phyloP scores from a whole-genome alignment of 2,888 invertebrate genomes.

The Ectobius pallidus region DNA sequence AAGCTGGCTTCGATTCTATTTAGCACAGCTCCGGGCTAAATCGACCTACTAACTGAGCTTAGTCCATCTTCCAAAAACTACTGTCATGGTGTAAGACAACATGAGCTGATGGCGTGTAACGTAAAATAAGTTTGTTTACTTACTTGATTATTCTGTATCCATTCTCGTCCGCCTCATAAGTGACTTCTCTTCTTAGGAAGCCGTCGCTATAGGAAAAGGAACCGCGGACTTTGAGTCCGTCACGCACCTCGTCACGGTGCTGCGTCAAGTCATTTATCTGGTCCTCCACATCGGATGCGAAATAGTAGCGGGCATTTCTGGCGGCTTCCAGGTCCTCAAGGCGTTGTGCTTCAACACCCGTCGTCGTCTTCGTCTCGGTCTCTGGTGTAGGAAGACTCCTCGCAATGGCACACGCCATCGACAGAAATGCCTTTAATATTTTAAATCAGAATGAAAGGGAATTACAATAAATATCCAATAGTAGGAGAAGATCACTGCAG shows the following conservation, averaged over 20 bases:
- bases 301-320: slow-evolving; percentile 57
- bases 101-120: too few relatives aligned
- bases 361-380: not conserved
- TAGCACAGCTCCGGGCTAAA: too few relatives aligned
- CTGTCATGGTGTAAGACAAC: too few relatives aligned
- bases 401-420: not conserved
- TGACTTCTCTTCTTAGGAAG: slow-evolving; percentile 60
- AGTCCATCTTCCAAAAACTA: too few relatives aligned
- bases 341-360: not conserved
- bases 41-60: too few relatives aligned
- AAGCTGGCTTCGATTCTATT: too few relatives aligned
- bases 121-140: too few relatives aligned
- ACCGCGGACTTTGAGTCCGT: slow-evolving; percentile 58
- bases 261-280: slow-evolving; percentile 57
- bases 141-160: slow-evolving; percentile 65
- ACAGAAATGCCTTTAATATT: too few relatives aligned
- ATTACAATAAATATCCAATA: too few relatives aligned
- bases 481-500: too few relatives aligned
- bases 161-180: slow-evolving; percentile 65
- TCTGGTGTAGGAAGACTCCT: not conserved
- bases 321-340: slow-evolving; percentile 6
- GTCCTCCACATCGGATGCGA: slow-evolving; percentile 57
- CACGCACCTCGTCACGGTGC: slow-evolving; percentile 55
- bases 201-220: slow-evolving; percentile 67
- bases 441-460: too few relatives aligned